Base-by-base conservation (phyloP, 2,113 vertebrate species). In the Acrocephalus kingi region DNA sequence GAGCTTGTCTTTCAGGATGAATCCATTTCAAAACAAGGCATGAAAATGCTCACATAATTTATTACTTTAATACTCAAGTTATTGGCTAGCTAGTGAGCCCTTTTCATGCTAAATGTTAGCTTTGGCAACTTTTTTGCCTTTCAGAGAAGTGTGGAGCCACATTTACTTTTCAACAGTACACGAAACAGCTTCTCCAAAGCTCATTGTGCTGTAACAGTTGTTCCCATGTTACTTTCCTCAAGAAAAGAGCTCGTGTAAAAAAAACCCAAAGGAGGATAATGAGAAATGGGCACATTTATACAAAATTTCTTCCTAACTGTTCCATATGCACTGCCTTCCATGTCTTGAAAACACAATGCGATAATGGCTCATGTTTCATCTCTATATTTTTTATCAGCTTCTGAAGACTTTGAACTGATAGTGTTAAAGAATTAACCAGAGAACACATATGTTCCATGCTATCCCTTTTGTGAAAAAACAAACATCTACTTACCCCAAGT, bases 401-500 rank as follows among this genome's bases (percentile, higher is more conserved):
- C 68, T 71, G 39, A 52, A 80, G 86, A 20, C 33, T 93, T 89
- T 62, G 67, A 89, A 58, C 48, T 55, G 46, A 81, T 71, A 67
- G 37, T 35, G 30, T 46, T 79, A 39, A 63, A 72, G 54, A 76
- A 66, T 59, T 63, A 25, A 86, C 30, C 31, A 80, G 52, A 68
- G 35, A 89, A 55, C 48, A 49, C 37, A 76, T 48, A 39, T 59
- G 43, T 49, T 62, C 20, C 27, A 9, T 89, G n/a, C 62, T 80
- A 59, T 86, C 64, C 74, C 21, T 88, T 68, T 68, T 87, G 41
- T 1, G 19, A 73, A 87, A 68, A 80, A 75, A 15, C 6, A 94
- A 92, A 76, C 37, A 93, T 41, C 64, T 97, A 98, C 98, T 98
- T 97, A 98, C 98, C 96, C 98, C 98, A 91, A 98, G 97, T 97